Evolutionary conservation across 1,140 invertebrate genomes (phyloP), one percentile per base, ranked within the genome.

Genomic region (Drosophila mojavensis): DNA sequence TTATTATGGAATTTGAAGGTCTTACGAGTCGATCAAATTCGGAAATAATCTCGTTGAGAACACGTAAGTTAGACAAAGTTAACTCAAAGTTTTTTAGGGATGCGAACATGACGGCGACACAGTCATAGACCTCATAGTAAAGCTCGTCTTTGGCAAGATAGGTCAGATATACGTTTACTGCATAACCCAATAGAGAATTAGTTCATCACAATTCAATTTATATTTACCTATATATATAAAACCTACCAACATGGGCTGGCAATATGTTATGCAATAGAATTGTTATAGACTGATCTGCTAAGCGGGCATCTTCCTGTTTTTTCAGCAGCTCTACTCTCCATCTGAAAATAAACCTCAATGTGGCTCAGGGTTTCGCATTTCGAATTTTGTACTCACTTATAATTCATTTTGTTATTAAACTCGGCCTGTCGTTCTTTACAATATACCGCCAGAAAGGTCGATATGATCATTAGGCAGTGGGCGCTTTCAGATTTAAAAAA

Each of bases 71-170:
- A 58, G 95, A 94, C 69, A 95, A 93, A 43, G 94, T 93, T 47
- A 81, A 78, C 28, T 81, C 94, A 81, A 97, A 96, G 89, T 97
- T 96, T 3, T 96, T 96, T 9, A 98, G 94, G 1, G 97, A 97
- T 0, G 97, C 97, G 93, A 98, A 98, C 96, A 98, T 98, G 0
- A 98, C 97, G 0, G 96, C 95, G 0, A 98, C 96, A 79, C 95
- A 95, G 30, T 95, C 94, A 89, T 98, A 97, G 48, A 95, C 94
- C 92, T 98, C 96, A 80, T 96, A 95, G 90, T 97, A 98, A 1
- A 97, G 93, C 65, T 97, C 96, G 82, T 97, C 95, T 48, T 94
- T 93, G 70, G 94, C 93, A 76, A 95, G 93, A 48, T 94, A 94
- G 73, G 96, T 95, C 36, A 97, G 92, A 91, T 97, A 97, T 36